Percentiles rank a stretch among this genome's conserved stretches.
Conservation (phyloP, 1,140 invertebrate species). For the Bombus cullumanus region DNA sequence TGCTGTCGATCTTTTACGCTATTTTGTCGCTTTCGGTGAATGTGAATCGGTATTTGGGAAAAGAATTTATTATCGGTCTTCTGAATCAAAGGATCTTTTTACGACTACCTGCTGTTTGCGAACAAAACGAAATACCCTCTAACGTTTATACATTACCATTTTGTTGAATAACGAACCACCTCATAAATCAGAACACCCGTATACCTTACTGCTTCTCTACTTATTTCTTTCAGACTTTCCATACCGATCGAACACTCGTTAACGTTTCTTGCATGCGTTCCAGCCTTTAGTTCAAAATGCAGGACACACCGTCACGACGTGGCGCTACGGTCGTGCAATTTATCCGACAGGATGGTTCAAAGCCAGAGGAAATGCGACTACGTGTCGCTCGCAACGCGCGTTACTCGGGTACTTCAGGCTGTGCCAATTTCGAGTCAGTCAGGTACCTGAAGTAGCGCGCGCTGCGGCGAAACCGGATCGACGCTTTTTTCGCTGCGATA, state of each 20-base stretch:
- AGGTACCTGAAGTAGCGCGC: conserved; percentile 99
- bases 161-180: not conserved
- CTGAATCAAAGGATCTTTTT: not conserved
- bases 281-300: not conserved
- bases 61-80: not conserved
- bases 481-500: conserved; percentile 56
- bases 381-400: conserved; percentile 84
- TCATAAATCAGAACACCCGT: not conserved
- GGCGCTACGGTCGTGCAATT: not conserved
- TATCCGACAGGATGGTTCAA: not conserved
- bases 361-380: not conserved
- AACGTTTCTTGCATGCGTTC: not conserved
- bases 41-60: not conserved
- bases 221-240: not conserved
- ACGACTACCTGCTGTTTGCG: not conserved
- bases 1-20: not conserved
- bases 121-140: not conserved
- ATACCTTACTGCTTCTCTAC: not conserved
- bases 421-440: conserved; percentile 86
- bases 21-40: not conserved
- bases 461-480: conserved; percentile 82
- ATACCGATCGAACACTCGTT: not conserved
- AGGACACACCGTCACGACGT: not conserved
- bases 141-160: not conserved
- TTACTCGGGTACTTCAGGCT: conserved; percentile 90